These are phyloP conservation scores for Elephas maximus DNA, from an alignment of 2,113 vertebrate genomes.

Conservation along the genomic window DNA sequence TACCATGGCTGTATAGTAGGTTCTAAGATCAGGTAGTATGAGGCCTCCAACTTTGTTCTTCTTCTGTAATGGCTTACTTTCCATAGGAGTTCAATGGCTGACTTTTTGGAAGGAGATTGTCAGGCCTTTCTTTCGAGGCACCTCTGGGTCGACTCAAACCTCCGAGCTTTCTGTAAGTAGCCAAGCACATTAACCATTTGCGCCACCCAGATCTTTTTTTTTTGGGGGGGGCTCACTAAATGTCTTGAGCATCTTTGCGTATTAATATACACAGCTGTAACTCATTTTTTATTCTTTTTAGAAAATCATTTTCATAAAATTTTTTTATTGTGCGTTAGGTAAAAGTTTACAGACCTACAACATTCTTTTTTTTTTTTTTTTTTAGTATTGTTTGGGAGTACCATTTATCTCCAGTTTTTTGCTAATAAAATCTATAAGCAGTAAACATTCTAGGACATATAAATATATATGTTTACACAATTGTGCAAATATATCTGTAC, in stretches of 20 bases:
- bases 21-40: no score
- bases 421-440: not conserved
- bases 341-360: no score
- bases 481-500: not conserved
- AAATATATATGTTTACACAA: not conserved
- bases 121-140: no score
- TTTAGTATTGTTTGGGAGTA: not conserved
- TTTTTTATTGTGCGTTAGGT: no score
- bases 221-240: not conserved
- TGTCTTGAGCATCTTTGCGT: not conserved
- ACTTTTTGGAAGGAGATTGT: not conserved
- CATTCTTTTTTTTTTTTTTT: no score
- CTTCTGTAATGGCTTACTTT: not conserved
- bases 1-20: no score
- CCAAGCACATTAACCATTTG: not conserved
- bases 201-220: not conserved
- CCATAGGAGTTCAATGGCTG: not conserved
- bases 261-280: not conserved
- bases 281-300: conserved; percentile 31
- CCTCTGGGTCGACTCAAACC: no score
- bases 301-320: no score
- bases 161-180: not conserved
- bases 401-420: conserved; percentile 6
- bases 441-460: not conserved
- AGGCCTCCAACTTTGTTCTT: no score